Evolutionary conservation across 2,113 vertebrate species (phyloP), one percentile per base, ranked within the genome.

Genomic region (Prinia subflava): DNA sequence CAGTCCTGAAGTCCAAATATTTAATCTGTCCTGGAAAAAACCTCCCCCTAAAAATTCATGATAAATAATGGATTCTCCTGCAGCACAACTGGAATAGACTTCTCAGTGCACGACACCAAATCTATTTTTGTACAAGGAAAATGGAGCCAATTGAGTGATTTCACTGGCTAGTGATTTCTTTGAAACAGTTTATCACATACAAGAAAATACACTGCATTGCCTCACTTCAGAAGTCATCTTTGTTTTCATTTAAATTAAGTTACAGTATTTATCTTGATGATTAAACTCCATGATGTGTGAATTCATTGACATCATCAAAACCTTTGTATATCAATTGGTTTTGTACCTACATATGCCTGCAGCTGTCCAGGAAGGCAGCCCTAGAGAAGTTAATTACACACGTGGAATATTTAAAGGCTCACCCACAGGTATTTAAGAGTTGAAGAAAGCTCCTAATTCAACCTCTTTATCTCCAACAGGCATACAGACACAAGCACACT

Each of bases 101-200:
- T 74, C 47, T 74, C 42, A 59, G 33, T 49, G 62, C 52, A 78
- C 2, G 7, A 56, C 21, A 41, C 20, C 10, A 33, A 49, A 46
- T 85, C 70, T 93, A 73, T 86, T 90, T 94, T 74, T 95, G 41
- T 62, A 88, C 88, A 88, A 90, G 41, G 46, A 76, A 93, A 83
- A 53, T 12, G 3, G 30, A 92, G 85, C 94, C 85, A 96, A 67
- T 2, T 63, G 53, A 63, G 30, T 95, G 87, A 96, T 77, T 80
- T 94, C 87, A 94, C 56, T 87, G 89, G 53, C 85, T 93, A 85
- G 53, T 69, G 68, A 95, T 90, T 93, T 94, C 53, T 88, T 84
- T 87, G 68, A 87, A 96, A 90, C 35, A 83, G 18, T 81, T 89
- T 79, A 85, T 83, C n/a, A 10, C 41, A n/a, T 79, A 87, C 17